Base-by-base conservation (phyloP, 2,797 vertebrate genomes). In the Otolemur crassicaudatus region DNA sequence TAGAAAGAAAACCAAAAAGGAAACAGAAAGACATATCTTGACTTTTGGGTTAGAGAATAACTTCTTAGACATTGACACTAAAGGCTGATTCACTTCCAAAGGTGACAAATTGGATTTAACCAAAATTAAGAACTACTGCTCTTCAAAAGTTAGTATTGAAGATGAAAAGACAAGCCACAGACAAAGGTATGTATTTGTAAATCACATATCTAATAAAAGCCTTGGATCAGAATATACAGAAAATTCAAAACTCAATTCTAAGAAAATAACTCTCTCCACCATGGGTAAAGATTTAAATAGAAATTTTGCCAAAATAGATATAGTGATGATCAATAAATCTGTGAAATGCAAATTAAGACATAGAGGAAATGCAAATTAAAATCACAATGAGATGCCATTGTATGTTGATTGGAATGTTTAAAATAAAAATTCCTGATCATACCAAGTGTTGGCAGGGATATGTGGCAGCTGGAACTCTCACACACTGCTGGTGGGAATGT, bases 371-470 rank as follows among this genome's bases (percentile, higher is more conserved):
- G 13, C 31, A 70, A 61, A 94, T 87, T 82, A 77, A 91, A 93
- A 77, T 29, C 49, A 87, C 29, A 85, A 1, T 43, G 34, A 76
- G 5, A 53, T 72, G 46, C 19, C 31, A 56, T 16, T 46, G 61
- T 60, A 43, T 9, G 49, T 82, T 25, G 69, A 43, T 12, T 83
- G 80, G 56, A 72, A 79, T 46, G 7, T 91, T 70, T 87, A 77
- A 83, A 77, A 77, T 96, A 72, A 91, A 94, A 96, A 43, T 91
- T 91, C 56, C 12, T 79, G 43, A 46, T 34, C 31, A 70, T 63
- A 70, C 34, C 19, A 34, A 82, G 56, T 76, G 29, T 56, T 94
- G 82, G 76, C 83, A 94, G 53, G 19, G 63, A 46, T 63, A 23
- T 58, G 34, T 34, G 65, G 49, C 75, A 49, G 27, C 16, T 90